phyloP scores from a whole-genome alignment of 2,113 vertebrate genomes.

The Circaetus gallicus region DNA sequence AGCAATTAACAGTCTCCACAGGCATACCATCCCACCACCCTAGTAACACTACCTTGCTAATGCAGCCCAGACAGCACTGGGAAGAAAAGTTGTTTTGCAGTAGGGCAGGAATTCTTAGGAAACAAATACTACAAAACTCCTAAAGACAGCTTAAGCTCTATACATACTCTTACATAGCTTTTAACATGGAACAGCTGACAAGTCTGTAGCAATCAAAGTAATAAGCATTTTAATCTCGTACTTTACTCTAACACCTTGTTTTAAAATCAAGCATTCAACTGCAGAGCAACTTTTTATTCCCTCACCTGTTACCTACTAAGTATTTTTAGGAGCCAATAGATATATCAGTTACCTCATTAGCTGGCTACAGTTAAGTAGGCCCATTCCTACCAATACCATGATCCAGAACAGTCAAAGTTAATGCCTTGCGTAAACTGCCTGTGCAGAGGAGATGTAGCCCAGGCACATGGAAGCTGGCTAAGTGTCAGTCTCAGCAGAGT shows the following conservation, averaged over 20 bases:
- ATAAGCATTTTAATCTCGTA: not conserved
- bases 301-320: not conserved
- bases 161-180: not conserved
- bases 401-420: not conserved
- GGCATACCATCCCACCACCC: not conserved
- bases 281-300: not conserved
- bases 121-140: not conserved
- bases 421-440: not conserved
- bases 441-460: accelerated
- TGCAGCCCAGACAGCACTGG: not conserved
- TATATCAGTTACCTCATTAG: not conserved
- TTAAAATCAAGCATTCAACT: not conserved
- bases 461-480: not conserved
- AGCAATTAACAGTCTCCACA: not conserved
- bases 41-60: not conserved
- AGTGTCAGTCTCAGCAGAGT: not conserved
- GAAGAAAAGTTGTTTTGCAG: not conserved
- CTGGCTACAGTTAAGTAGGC: not conserved
- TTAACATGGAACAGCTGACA: not conserved
- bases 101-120: not conserved
- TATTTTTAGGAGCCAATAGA: not conserved
- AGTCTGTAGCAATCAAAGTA: not conserved
- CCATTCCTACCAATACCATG: not conserved
- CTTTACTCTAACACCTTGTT: not conserved
- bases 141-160: not conserved